Percentiles rank a stretch among this genome's conserved stretches.
Evolutionary conservation across 2,797 vertebrate genomes (phyloP).

Genomic region (Poliocrania exsul): DNA sequence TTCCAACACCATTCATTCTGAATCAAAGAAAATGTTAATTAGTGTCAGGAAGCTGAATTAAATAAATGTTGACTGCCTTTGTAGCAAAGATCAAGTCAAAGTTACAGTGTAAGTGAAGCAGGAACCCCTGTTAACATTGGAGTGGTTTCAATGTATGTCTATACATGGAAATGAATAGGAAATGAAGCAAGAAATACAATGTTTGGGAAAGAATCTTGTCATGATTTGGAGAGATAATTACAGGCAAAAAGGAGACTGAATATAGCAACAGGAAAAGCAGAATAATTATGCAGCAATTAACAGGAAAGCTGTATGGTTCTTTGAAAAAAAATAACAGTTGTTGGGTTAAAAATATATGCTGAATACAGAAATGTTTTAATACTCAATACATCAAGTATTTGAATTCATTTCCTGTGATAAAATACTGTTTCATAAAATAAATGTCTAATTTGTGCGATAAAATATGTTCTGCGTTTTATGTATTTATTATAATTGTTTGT

Average conservation of each 20-base stretch:
- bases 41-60: slow-evolving; percentile 54
- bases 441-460: not conserved
- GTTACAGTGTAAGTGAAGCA: slow-evolving; percentile 30
- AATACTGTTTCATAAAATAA: slow-evolving; percentile 27
- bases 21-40: slow-evolving; percentile 51
- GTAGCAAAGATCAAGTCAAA: slow-evolving; percentile 52
- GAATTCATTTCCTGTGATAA: slow-evolving; percentile 32
- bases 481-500: not conserved
- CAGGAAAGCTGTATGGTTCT: slow-evolving; percentile 52
- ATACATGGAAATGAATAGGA: slow-evolving; percentile 38
- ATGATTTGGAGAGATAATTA: slow-evolving; percentile 71
- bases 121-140: not conserved
- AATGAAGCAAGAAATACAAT: slow-evolving; percentile 42
- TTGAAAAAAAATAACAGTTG: slow-evolving; percentile 31
- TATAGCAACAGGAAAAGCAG: slow-evolving; percentile 57
- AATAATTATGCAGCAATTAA: slow-evolving; percentile 72
- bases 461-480: not conserved
- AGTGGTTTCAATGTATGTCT: not conserved
- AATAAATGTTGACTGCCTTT: slow-evolving; percentile 49
- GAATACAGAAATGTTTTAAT: slow-evolving; percentile 58
- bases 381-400: slow-evolving; percentile 48
- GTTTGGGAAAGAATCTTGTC: slow-evolving; percentile 33
- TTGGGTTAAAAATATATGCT: slow-evolving; percentile 69
- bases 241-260: slow-evolving; percentile 43
- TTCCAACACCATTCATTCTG: slow-evolving; percentile 35